Evolutionary conservation across 2,888 invertebrate genomes (phyloP).

Genomic region (Philaethria dido): DNA sequence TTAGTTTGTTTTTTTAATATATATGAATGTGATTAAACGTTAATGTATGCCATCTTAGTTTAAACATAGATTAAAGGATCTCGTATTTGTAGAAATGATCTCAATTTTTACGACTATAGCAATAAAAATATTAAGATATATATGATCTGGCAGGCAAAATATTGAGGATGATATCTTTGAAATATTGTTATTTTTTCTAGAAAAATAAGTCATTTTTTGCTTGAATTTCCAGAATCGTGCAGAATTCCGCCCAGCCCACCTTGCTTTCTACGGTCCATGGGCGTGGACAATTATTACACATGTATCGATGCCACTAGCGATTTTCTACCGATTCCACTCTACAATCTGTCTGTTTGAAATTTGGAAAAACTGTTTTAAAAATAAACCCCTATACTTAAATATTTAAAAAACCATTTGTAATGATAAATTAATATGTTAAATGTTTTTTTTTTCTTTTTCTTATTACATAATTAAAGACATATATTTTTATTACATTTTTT

Average conservation of each 20-base stretch:
- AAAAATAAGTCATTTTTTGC: neutral
- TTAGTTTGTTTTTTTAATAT: neutral
- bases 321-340: conserved; percentile 95
- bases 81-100: neutral
- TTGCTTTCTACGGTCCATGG: conserved; percentile 93
- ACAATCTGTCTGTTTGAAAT: conserved; percentile 96
- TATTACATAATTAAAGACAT: neutral
- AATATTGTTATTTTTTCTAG: neutral
- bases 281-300: conserved; percentile 96
- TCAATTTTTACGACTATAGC: conserved; percentile 7
- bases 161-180: neutral
- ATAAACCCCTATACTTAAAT: conserved; percentile 80
- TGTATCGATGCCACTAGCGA: conserved; percentile 94
- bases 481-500: neutral
- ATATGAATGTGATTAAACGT: neutral
- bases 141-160: neutral
- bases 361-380: conserved; percentile 95
- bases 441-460: neutral
- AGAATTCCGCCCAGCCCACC: conserved; percentile 91
- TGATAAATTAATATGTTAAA: neutral
- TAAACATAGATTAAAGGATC: conserved; percentile 10
- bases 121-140: neutral
- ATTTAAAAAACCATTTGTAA: conserved; percentile 49
- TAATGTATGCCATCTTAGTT: neutral
- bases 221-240: conserved; percentile 86